Evolutionary conservation across 1,140 invertebrate genomes (phyloP).

Genomic region (Euborellia annulipes): DNA sequence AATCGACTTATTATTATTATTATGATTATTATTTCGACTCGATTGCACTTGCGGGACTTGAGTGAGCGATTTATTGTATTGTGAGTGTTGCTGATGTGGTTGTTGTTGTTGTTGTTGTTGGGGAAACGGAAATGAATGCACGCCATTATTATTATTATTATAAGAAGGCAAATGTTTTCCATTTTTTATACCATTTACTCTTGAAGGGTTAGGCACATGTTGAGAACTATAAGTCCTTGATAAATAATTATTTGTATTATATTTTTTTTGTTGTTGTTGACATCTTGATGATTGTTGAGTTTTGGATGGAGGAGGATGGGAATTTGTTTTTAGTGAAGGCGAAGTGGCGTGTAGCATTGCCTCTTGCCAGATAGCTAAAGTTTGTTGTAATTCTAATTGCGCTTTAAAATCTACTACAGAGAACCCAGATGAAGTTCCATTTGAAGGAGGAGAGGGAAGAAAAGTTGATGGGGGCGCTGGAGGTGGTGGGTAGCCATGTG

Average conservation of each 20-base stretch:
- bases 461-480: not conserved
- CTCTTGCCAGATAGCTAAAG: conserved; percentile 47
- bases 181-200: not conserved
- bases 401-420: conserved; percentile 36
- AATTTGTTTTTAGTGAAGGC: not conserved
- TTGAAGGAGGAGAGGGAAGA: not conserved
- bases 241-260: conserved; percentile 7
- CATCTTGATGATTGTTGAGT: conserved; percentile 1
- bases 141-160: conserved; percentile 9
- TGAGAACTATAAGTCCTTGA: not conserved
- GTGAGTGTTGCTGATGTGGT: conserved; percentile 24
- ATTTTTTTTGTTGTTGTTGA: conserved; percentile 7
- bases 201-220: not conserved
- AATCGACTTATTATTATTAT: conserved; percentile 4
- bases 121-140: not conserved
- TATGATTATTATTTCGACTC: conserved; percentile 12
- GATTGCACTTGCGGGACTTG: conserved; percentile 11
- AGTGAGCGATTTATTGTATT: conserved; percentile 8
- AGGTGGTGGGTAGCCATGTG: conserved; percentile 4
- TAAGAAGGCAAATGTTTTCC: conserved; percentile 23
- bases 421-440: not conserved
- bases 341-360: conserved; percentile 27
- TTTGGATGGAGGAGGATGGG: conserved; percentile 5
- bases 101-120: conserved; percentile 16
- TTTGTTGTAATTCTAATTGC: conserved; percentile 32